Percentiles rank a stretch among this genome's conserved stretches.
Conservation (phyloP, 2,888 invertebrate species). For the Drosophila koepferae region DNA sequence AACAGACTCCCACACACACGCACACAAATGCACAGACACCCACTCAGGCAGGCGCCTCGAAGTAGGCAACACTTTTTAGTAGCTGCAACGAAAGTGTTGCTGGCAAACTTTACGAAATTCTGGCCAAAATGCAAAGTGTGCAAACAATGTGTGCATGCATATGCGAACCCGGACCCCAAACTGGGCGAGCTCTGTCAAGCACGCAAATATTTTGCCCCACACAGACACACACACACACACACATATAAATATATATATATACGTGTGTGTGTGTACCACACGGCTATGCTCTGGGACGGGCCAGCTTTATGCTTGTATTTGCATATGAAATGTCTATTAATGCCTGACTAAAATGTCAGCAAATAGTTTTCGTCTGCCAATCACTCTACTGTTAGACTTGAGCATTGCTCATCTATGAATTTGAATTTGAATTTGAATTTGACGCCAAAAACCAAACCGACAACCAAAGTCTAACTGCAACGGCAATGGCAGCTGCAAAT, state of each 20-base stretch:
- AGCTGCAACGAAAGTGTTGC: slow-evolving; percentile 73
- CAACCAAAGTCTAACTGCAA: slow-evolving; percentile 27
- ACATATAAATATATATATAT: no score
- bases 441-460: slow-evolving; percentile 39
- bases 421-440: slow-evolving; percentile 60
- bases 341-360: slow-evolving; percentile 69
- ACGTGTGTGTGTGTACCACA: not conserved
- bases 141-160: slow-evolving; percentile 78
- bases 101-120: slow-evolving; percentile 76
- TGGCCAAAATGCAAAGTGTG: slow-evolving; percentile 78
- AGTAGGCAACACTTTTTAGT: slow-evolving; percentile 78
- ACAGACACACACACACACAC: slow-evolving; percentile 29
- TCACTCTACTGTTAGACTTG: slow-evolving; percentile 50
- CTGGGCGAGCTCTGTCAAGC: slow-evolving; percentile 53
- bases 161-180: slow-evolving; percentile 52
- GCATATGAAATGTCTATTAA: slow-evolving; percentile 79
- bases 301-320: slow-evolving; percentile 50
- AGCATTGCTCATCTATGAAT: slow-evolving; percentile 56
- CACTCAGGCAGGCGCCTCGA: slow-evolving; percentile 42
- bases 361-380: slow-evolving; percentile 78
- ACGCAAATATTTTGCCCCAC: slow-evolving; percentile 59
- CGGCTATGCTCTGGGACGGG: slow-evolving; percentile 27
- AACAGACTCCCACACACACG: slow-evolving; percentile 28
- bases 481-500: slow-evolving; percentile 12
- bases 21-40: slow-evolving; percentile 13